These are phyloP conservation scores for Loripinus fragilis DNA, from an alignment of 2,888 invertebrate species.

Conservation along the genomic window DNA sequence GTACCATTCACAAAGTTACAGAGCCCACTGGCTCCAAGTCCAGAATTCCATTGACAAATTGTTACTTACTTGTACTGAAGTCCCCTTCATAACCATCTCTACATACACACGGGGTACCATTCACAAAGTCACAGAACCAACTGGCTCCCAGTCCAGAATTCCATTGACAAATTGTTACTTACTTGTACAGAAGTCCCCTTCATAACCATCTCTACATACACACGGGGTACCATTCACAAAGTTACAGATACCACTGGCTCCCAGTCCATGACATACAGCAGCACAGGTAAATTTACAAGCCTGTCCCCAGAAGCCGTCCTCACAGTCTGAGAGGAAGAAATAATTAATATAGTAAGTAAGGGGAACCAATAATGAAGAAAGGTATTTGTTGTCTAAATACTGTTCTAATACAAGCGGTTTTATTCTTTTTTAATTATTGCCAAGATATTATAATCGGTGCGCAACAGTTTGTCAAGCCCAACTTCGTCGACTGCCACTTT, in stretches of 20 bases:
- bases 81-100: conserved; percentile 17
- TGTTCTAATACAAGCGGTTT: too few species aligned
- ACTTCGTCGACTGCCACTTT: too few species aligned
- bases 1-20: conserved; percentile 28
- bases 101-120: conserved; percentile 32
- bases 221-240: conserved; percentile 26
- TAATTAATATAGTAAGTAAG: too few species aligned
- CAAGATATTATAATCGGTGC: too few species aligned
- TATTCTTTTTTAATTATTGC: too few species aligned
- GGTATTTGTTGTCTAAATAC: too few species aligned
- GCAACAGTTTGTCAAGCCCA: too few species aligned
- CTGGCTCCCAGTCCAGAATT: background rate
- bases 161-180: conserved; percentile 1
- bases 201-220: conserved; percentile 22
- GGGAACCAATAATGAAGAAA: too few species aligned
- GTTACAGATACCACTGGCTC: conserved; percentile 22
- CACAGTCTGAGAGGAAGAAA: conserved; percentile 26
- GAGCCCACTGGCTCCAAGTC: background rate
- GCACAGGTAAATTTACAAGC: conserved; percentile 22
- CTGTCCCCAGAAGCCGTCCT: conserved; percentile 22
- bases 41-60: too few species aligned
- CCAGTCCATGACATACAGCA: conserved; percentile 14
- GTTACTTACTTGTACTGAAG: conserved; percentile 23
- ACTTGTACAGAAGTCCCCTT: conserved; percentile 26
- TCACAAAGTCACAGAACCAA: conserved; percentile 21